Evolutionary conservation across 2,113 vertebrate species (phyloP).

Genomic region (Rattus norvegicus): GRCr8 NC_086039.1:98304501-98305000

Average conservation of each 20-base stretch:
- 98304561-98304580: background rate
- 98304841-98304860: no score
- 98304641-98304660: background rate
- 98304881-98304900: no score
- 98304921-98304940: background rate
- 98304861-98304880: no score
- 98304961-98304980: background rate
- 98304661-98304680: slow-evolving; percentile 7
- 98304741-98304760: background rate
- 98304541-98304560: background rate
- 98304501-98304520: background rate
- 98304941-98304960: background rate
- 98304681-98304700: background rate
- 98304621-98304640: background rate
- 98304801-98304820: no score
- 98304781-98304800: background rate
- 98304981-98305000: no score
- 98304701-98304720: background rate
- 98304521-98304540: background rate
- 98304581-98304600: background rate
- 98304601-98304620: background rate
- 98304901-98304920: no score
- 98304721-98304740: background rate
- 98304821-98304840: no score
- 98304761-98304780: background rate